Conservation (phyloP, 2,888 invertebrate genomes). For the Shargacucullia verbasci region DNA sequence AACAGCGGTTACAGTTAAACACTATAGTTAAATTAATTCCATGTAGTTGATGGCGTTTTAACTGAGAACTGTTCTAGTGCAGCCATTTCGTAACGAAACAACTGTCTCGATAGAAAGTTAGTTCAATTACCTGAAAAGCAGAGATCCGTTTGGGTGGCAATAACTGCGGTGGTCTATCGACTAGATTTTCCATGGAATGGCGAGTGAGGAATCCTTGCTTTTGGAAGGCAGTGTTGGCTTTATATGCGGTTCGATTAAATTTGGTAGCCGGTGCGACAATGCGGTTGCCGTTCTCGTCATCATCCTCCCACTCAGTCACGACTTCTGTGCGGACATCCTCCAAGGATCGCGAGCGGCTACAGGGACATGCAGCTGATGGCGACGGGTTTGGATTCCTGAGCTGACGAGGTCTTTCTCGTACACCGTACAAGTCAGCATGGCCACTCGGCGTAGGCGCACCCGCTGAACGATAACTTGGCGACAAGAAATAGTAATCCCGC, state of each 20-base stretch:
- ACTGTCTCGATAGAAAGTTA: slow-evolving; percentile 77
- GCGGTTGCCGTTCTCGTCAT: slow-evolving; percentile 90
- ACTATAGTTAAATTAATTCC: slow-evolving; percentile 59
- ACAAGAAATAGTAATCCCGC: slow-evolving; percentile 90
- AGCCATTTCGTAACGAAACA: slow-evolving; percentile 68
- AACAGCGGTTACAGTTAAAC: slow-evolving; percentile 55
- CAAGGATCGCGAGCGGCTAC: slow-evolving; percentile 91
- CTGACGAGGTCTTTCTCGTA: slow-evolving; percentile 82
- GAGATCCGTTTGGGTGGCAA: slow-evolving; percentile 87
- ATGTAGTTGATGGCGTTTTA: slow-evolving; percentile 56
- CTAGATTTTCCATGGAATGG: slow-evolving; percentile 92
- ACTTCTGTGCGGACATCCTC: slow-evolving; percentile 92
- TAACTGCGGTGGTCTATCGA: slow-evolving; percentile 86
- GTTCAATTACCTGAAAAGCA: slow-evolving; percentile 87
- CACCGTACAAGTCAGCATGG: slow-evolving; percentile 75
- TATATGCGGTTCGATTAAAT: slow-evolving; percentile 81
- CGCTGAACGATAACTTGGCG: slow-evolving; percentile 92
- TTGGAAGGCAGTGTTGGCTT: slow-evolving; percentile 74
- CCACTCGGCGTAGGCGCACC: slow-evolving; percentile 87
- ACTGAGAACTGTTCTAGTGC: slow-evolving; percentile 63
- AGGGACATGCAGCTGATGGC: slow-evolving; percentile 88
- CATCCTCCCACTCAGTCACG: slow-evolving; percentile 90
- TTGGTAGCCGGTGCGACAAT: slow-evolving; percentile 86
- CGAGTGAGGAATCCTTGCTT: slow-evolving; percentile 88
- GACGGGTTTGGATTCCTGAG: slow-evolving; percentile 76